Evolutionary conservation across 2,797 vertebrate genomes (phyloP), one percentile per base, ranked within the genome.

Genomic region (Lacerta viridis): DNA sequence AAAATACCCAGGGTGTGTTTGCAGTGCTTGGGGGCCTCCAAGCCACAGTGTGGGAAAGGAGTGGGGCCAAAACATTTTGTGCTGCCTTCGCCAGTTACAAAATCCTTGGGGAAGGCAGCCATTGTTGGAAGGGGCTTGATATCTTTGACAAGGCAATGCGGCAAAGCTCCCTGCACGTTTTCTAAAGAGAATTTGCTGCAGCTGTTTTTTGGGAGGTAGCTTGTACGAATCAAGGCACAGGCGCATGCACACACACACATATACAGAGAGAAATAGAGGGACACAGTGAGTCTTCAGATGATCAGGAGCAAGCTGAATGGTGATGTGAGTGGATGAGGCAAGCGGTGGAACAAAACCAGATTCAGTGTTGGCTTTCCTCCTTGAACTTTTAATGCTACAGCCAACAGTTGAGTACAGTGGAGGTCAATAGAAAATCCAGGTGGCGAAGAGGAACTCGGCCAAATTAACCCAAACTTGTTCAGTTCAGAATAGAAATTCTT

Each of bases 381-480:
- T 61, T 69, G 39, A 77, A 20, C 84, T 59, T 85, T 86, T 87
- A 83, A 87, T 87, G 55, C 55, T 61, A 80, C 33, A 84, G 85
- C 75, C 80, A 93, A 88, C 90, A 75, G 20, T 55, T 33, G 46
- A 71, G 80, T 39, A 4, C 20, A 75, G 59, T 13, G 33, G 66
- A 81, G n/a, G 43, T 85, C 90, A 75, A 81, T 18, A 92, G 72
- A 92, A 95, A 93, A 82, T 88, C 83, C 89, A 91, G 93, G 93
- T 94, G 90, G 29, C 69, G 64, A 74, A 74, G 76, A 33, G 64
- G 89, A 84, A 9, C 18, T 39, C 81, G 5, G 86, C 61, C 89
- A 94, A 91, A 92, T 50, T 39, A 93, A 90, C 20, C 64, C 68
- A 90, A 66, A 46, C 17, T 80, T 95, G 80, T 36, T 50, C 80